Evolutionary conservation across 2,797 vertebrate species (phyloP).

Genomic region (Eleutherodactylus coqui): DNA sequence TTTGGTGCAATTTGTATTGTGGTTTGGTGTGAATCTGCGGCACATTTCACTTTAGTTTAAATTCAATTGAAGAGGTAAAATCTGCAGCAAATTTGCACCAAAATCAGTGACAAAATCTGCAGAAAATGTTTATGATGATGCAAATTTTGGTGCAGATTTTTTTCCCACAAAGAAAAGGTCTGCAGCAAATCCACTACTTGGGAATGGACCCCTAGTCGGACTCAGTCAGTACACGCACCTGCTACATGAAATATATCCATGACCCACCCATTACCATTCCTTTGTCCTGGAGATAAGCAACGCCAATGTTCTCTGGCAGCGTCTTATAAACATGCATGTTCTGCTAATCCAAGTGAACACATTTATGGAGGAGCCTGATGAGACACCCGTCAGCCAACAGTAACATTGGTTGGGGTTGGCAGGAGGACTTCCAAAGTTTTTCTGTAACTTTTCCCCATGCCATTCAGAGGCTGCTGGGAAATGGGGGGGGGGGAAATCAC

Average conservation of each 20-base stretch:
- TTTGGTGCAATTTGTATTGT: no score
- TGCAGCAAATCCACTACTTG: no score
- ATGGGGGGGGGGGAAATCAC: neutral
- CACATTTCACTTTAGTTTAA: no score
- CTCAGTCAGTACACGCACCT: no score
- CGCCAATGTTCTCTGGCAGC: neutral
- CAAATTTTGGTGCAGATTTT: no score
- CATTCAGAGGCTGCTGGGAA: neutral
- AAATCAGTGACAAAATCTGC: no score
- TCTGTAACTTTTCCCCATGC: neutral
- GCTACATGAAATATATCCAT: neutral
- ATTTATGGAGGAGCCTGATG: neutral
- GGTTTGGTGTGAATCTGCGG: no score
- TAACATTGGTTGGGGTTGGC: neutral
- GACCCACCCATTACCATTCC: neutral
- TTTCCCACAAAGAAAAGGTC: no score
- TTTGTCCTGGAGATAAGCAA: neutral
- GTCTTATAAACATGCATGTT: neutral
- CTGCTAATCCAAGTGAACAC: neutral
- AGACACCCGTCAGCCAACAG: neutral
- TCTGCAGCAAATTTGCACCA: no score
- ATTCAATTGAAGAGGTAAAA: no score
- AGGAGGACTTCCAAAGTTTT: neutral
- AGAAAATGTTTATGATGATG: no score
- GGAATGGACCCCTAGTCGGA: no score